phyloP scores from a whole-genome alignment of 2,113 vertebrate species.

The Pterocles orientalis region DNA sequence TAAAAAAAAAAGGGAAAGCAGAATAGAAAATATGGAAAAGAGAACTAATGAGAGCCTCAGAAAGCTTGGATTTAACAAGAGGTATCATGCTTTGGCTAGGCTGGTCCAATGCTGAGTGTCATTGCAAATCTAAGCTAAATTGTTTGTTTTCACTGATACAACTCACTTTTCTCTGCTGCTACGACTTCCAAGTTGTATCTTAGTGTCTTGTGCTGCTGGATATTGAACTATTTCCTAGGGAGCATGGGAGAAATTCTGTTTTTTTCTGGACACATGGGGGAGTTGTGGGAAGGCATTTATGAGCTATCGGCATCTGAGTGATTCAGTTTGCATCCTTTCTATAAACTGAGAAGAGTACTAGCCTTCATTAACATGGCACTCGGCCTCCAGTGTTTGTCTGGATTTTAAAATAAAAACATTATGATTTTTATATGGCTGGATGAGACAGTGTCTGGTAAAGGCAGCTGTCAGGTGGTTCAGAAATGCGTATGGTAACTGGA shows the following conservation, averaged over 20 bases:
- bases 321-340: background rate
- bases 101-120: background rate
- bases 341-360: background rate
- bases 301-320: background rate
- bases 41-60: background rate
- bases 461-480: background rate
- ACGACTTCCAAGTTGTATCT: background rate
- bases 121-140: background rate
- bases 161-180: background rate
- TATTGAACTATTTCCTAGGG: background rate
- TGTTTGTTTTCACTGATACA: background rate
- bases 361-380: background rate
- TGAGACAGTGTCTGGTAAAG: background rate
- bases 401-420: background rate
- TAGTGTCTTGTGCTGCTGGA: background rate
- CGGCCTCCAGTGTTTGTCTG: background rate
- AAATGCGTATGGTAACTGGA: background rate
- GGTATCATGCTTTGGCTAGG: background rate
- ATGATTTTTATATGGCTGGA: background rate
- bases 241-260: background rate
- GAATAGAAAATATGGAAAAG: background rate
- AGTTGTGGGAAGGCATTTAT: conserved; percentile 58
- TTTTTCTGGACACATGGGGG: conserved; percentile 59
- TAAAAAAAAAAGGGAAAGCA: background rate
- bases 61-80: background rate